Conservation (phyloP, 2,797 vertebrate genomes). For the Scarus forsteni region DNA sequence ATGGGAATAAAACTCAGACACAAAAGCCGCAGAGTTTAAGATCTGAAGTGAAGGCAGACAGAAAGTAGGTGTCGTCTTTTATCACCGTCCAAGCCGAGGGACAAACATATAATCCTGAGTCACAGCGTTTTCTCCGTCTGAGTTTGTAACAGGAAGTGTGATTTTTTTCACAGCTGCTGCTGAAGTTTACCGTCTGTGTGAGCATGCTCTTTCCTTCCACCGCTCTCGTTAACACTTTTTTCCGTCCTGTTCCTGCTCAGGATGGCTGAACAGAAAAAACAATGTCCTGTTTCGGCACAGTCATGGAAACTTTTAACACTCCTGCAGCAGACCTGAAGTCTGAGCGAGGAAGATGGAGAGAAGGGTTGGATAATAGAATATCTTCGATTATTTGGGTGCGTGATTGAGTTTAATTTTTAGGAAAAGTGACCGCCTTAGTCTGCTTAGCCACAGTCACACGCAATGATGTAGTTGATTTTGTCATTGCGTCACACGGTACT, state of each 20-base stretch:
- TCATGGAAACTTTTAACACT: no score
- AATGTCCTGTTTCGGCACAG: not conserved
- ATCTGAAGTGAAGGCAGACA: not conserved
- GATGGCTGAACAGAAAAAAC: constrained; percentile 12
- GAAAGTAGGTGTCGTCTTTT: constrained; percentile 2
- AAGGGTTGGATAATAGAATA: no score
- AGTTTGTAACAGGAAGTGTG: constrained; percentile 15
- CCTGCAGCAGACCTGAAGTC: not conserved
- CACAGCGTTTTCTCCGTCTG: not conserved
- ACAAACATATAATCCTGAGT: not conserved
- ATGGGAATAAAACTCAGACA: not conserved
- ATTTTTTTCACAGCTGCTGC: not conserved
- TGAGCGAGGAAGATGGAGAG: no score
- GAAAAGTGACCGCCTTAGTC: no score
- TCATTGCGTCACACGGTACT: no score
- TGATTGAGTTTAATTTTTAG: no score
- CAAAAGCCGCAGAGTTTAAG: not conserved
- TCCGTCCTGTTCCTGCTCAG: constrained; percentile 20
- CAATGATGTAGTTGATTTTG: no score
- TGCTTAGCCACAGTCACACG: no score
- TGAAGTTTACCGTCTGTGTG: not conserved
- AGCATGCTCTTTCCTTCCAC: constrained; percentile 6
- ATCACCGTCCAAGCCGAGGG: not conserved
- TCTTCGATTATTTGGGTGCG: no score
- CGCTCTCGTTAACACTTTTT: constrained; percentile 22